Conservation (phyloP, 2,797 vertebrate species). For the Chaetodon trifasciatus region DNA sequence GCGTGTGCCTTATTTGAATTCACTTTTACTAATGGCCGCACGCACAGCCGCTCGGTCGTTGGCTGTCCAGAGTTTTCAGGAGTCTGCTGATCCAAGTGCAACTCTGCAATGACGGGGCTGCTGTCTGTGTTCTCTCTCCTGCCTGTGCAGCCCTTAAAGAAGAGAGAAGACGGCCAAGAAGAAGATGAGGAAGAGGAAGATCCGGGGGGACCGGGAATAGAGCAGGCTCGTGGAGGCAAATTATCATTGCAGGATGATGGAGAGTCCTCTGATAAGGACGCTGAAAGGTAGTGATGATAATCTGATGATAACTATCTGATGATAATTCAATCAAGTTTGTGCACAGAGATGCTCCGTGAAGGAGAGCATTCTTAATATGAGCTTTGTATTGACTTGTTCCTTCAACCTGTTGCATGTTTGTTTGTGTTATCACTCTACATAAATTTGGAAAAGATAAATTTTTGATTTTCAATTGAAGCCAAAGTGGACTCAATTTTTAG, state of each 20-base stretch:
- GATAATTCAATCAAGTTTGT: not conserved
- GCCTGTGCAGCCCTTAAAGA: conserved; percentile 86
- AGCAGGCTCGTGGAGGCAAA: conserved; percentile 46
- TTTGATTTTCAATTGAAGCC: not conserved
- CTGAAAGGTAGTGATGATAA: conserved; percentile 92
- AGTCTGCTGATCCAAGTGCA: conserved; percentile 25
- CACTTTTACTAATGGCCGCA: conserved; percentile 55
- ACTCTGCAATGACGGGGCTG: conserved; percentile 90
- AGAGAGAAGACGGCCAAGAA: conserved; percentile 72
- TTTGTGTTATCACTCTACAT: conserved; percentile 3
- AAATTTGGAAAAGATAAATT: not conserved
- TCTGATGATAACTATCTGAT: not conserved
- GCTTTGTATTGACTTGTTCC: not conserved
- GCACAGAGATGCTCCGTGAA: not conserved
- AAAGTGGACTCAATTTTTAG: not conserved
- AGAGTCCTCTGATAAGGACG: conserved; percentile 74
- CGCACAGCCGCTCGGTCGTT: conserved; percentile 13
- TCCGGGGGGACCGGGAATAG: conserved; percentile 43
- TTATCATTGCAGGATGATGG: conserved; percentile 67
- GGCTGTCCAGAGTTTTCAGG: conserved; percentile 42
- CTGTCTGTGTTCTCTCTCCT: conserved; percentile 91
- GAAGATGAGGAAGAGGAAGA: conserved; percentile 64
- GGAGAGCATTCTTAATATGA: not conserved
- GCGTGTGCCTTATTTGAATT: conserved; percentile 65
- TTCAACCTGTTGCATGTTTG: conserved; percentile 5